phyloP scores from a whole-genome alignment of 2,113 vertebrate species.

The Myxocyprinus asiaticus region DNA sequence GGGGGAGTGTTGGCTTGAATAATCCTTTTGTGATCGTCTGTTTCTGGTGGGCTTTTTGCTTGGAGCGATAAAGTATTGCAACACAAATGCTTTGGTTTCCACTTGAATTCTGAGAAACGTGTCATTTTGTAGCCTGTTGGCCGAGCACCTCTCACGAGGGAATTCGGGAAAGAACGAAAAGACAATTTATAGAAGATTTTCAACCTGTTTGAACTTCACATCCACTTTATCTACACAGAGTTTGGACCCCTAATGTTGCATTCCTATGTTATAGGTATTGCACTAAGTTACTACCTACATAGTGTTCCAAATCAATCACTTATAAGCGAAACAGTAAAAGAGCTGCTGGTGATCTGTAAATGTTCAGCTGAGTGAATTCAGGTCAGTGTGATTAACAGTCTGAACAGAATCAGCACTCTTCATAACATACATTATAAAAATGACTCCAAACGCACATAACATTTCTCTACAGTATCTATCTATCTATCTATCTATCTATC shows the following conservation, averaged over 20 bases:
- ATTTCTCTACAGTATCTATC: no score
- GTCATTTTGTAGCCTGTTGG: constrained; percentile 53
- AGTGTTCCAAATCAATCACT: no score
- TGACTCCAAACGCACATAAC: no score
- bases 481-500: no score
- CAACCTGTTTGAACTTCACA: constrained; percentile 42
- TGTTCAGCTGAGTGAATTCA: neutral
- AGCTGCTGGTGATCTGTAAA: neutral
- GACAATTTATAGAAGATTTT: constrained; percentile 43
- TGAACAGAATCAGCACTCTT: no score
- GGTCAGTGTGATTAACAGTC: neutral
- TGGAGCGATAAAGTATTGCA: constrained; percentile 21
- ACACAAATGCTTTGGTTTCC: constrained; percentile 53
- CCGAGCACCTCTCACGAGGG: constrained; percentile 16
- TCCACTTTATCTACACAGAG: constrained; percentile 42
- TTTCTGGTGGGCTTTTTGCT: neutral
- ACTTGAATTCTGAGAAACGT: constrained; percentile 54
- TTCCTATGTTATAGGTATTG: neutral
- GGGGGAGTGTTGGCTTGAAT: neutral
- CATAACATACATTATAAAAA: neutral
- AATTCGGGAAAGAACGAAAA: constrained; percentile 50
- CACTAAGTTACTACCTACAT: no score
- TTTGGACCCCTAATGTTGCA: no score
- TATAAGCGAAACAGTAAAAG: neutral
- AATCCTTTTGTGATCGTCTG: constrained; percentile 17